Conservation (phyloP, 2,888 invertebrate genomes). For the Agonopterix alstromeriana region DNA sequence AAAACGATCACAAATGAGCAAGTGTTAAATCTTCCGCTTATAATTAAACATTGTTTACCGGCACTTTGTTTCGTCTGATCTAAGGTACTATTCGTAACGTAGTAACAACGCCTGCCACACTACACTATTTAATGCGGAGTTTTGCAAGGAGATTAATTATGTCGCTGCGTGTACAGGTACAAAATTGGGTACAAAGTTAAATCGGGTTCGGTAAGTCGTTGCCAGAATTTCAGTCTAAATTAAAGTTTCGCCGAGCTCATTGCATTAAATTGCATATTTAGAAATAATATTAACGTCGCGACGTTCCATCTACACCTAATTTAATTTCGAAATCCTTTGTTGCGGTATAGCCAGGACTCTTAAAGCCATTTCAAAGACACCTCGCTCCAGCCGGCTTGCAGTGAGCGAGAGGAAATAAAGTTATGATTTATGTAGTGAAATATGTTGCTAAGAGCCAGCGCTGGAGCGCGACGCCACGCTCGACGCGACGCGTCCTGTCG, state of each 20-base stretch:
- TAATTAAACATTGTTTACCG: slow-evolving; percentile 1
- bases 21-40: slow-evolving; percentile 7
- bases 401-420: slow-evolving; percentile 72
- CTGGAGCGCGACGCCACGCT: slow-evolving; percentile 28
- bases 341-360: slow-evolving; percentile 57
- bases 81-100: too few species aligned
- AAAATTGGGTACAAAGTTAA: slow-evolving; percentile 8
- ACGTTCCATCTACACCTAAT: slow-evolving; percentile 52
- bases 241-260: slow-evolving; percentile 14
- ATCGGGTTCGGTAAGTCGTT: slow-evolving; percentile 8
- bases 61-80: neutral
- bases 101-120: neutral
- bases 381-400: slow-evolving; percentile 45
- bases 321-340: slow-evolving; percentile 67
- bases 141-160: slow-evolving; percentile 6
- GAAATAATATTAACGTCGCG: slow-evolving; percentile 44
- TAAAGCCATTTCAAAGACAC: slow-evolving; percentile 70
- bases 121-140: neutral
- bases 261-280: slow-evolving; percentile 37
- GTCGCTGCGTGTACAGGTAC: slow-evolving; percentile 1
- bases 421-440: slow-evolving; percentile 74
- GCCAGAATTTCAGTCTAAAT: slow-evolving; percentile 6
- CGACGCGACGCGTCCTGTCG: slow-evolving; percentile 45
- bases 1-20: slow-evolving; percentile 56
- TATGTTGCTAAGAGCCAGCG: slow-evolving; percentile 53